Evolutionary conservation across 2,113 vertebrate species (phyloP), one percentile per base, ranked within the genome.

Genomic region (Ardeotis arabs): DNA sequence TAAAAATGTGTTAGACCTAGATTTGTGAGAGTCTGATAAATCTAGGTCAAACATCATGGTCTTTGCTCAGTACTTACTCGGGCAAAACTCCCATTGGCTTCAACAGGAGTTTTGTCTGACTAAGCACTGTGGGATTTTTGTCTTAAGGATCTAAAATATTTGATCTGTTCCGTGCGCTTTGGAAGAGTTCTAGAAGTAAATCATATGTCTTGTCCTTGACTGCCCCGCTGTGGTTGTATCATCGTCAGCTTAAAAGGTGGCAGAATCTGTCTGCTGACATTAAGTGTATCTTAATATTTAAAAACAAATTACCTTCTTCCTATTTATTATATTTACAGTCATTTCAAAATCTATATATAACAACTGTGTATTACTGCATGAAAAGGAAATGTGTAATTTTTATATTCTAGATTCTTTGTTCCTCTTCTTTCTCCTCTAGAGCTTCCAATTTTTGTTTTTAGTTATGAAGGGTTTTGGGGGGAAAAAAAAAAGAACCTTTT

Each of bases 51-150:
- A 68, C 74, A 87, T 68, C 83, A 58, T 47, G 78, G 84, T 50
- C 94, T 87, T 72, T 89, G 50, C 84, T 92, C 80, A 84, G 44
- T 87, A 76, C 44, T 92, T 92, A 82, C 23, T 69, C 86, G 68
- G 66, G 64, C 73, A 92, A 81, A 95, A 81, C 83, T 90, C 92
- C 93, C 60, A 47, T 84, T 87, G 88, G 83, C 53, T 87, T 79
- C 74, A 79, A 39, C 8, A 31, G 60, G 56, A 96, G 86, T 84
- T 96, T 89, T 93, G 80, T 69, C 64, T 95, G 87, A 84, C 37
- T 41, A 93, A 93, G 86, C 95, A 47, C 88, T 73, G 80, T 78
- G 84, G 77, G 92, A 92, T 90, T 95, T 95, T 91, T 95, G 83
- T 89, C 90, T 66, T 93, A 72, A 28, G 49, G 89, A 76, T 77